phyloP scores from a whole-genome alignment of 2,113 vertebrate genomes.

The Carollia perspicillata region DNA sequence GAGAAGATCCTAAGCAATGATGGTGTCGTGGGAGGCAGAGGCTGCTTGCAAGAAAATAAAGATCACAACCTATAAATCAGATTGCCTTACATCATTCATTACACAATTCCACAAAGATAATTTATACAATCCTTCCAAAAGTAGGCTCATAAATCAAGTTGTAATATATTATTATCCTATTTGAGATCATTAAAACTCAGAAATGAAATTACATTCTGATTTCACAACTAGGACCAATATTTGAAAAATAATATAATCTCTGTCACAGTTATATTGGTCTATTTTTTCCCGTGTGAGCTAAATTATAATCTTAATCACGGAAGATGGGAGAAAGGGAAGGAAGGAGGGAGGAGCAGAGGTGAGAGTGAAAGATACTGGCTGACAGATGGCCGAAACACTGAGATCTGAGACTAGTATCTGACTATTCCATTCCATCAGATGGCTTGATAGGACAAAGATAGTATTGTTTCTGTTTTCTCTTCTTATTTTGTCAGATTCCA shows the following conservation, averaged over 20 bases:
- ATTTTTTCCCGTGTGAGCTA: not conserved
- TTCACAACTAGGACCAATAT: constrained; percentile 14
- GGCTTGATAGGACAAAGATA: not conserved
- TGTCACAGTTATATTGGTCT: not conserved
- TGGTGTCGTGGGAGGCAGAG: not conserved
- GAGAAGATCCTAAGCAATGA: not conserved
- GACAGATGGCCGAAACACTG: not conserved
- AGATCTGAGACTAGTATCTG: not conserved
- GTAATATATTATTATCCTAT: not conserved
- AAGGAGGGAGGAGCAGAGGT: not conserved
- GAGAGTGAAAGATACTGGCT: not conserved
- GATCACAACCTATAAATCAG: constrained; percentile 8
- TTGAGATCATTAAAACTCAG: constrained; percentile 42
- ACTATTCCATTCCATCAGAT: not conserved
- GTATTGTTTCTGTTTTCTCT: not conserved
- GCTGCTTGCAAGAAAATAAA: not conserved
- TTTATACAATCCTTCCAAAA: constrained; percentile 12
- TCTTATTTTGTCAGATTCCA: not conserved
- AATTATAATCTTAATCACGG: constrained; percentile 33
- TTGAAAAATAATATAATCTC: constrained; percentile 6
- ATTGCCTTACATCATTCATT: not conserved
- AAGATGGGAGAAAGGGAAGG: not conserved
- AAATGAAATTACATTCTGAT: constrained; percentile 28
- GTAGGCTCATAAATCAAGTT: constrained; percentile 6
- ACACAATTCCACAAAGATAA: constrained; percentile 7